These are phyloP conservation scores for Pseudobourletiella spinata DNA, from an alignment of 1,140 invertebrate species.

Conservation along the genomic window DNA sequence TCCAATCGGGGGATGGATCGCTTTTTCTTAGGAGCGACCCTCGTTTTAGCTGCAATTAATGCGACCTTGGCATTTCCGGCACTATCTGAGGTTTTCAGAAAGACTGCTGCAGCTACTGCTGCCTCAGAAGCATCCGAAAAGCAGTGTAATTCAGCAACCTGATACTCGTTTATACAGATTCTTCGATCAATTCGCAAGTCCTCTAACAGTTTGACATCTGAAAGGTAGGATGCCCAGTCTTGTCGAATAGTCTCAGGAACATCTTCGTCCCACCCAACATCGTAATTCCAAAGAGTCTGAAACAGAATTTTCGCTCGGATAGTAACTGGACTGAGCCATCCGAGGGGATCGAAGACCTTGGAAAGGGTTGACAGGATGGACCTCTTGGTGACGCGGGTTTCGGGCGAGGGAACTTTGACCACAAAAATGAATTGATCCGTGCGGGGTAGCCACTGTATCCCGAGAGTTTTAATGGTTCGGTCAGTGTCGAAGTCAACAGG, in stretches of 20 bases:
- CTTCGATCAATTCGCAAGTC: background rate
- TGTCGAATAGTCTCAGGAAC: background rate
- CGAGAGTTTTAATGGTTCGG: constrained; percentile 37
- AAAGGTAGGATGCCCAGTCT: background rate
- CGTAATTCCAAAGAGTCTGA: constrained; percentile 1
- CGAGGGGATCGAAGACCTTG: constrained; percentile 16
- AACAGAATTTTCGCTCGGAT: constrained; percentile 11
- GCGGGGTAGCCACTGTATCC: constrained; percentile 38
- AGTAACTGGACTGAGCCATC: constrained; percentile 3
- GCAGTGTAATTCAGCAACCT: constrained; percentile 8
- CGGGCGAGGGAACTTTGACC: background rate
- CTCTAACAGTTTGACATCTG: background rate
- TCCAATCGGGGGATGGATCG: constrained; percentile 36
- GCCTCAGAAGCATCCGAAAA: constrained; percentile 16
- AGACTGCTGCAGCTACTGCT: constrained; percentile 3
- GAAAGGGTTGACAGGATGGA: background rate
- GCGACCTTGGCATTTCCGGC: no score
- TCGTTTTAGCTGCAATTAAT: constrained; percentile 35
- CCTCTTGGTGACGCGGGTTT: constrained; percentile 7
- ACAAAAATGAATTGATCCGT: background rate
- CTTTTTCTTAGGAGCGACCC: constrained; percentile 33
- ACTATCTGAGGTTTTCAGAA: constrained; percentile 1
- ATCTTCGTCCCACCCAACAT: background rate
- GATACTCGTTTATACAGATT: background rate
- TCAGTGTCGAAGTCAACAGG: constrained; percentile 10